Conservation (phyloP, 2,113 vertebrate species). For the Smithornis capensis region DNA sequence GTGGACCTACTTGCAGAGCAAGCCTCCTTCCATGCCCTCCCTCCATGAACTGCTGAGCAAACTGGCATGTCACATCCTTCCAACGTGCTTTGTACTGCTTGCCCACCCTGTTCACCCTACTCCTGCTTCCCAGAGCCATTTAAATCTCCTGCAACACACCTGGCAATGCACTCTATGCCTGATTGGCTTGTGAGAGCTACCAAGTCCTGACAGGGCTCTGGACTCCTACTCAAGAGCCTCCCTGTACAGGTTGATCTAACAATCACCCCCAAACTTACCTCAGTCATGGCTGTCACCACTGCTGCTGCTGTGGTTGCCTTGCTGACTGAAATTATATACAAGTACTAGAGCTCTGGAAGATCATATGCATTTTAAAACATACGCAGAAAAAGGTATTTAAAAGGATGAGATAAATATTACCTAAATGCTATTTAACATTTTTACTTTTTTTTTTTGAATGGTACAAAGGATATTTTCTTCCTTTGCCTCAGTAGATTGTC, state of each 20-base stretch:
- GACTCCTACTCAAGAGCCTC: no score
- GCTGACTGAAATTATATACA: neutral
- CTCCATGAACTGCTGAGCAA: neutral
- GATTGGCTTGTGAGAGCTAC: no score
- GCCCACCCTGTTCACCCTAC: no score
- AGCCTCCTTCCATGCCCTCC: neutral
- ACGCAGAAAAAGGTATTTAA: neutral
- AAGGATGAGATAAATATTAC: neutral
- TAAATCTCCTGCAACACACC: no score
- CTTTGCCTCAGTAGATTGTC: neutral
- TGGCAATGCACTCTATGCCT: no score
- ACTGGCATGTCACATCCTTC: rapidly evolving
- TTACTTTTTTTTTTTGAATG: neutral
- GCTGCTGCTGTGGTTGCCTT: no score
- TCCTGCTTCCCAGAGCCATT: no score
- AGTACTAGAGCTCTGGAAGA: neutral
- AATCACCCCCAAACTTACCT: no score
- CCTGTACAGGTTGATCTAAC: no score
- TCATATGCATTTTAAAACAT: neutral
- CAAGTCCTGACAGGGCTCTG: no score
- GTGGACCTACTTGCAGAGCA: neutral
- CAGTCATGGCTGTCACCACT: no score
- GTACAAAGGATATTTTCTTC: neutral
- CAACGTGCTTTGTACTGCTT: rapidly evolving
- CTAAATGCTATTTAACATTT: neutral